Conservation (phyloP, 2,797 vertebrate genomes). For the Amniataba percoides region DNA sequence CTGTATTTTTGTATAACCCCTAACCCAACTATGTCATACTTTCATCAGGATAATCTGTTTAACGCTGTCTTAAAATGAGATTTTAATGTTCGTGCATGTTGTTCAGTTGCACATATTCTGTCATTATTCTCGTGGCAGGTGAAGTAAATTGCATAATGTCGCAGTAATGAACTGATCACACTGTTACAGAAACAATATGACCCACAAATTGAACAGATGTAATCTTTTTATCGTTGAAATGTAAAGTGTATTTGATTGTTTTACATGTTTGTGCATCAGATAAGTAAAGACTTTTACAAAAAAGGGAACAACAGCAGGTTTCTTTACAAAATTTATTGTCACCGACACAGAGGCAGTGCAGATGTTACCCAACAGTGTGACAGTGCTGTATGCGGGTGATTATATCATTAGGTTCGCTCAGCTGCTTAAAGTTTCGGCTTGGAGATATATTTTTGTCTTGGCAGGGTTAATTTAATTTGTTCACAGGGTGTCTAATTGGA, state of each 20-base stretch:
- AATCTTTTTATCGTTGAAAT: no score
- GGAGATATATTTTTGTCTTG: background rate
- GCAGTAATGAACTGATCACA: background rate
- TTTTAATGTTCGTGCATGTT: no score
- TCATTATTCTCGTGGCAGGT: background rate
- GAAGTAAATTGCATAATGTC: background rate
- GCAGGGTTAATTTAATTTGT: background rate
- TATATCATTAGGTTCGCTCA: constrained; percentile 9
- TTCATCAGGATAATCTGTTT: background rate
- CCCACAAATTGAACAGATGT: background rate
- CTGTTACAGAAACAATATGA: background rate
- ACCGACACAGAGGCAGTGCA: constrained; percentile 36
- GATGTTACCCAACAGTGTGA: constrained; percentile 49
- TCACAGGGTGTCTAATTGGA: constrained; percentile 1
- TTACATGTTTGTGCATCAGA: background rate
- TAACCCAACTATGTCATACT: background rate
- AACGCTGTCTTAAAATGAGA: no score
- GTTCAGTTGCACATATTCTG: background rate
- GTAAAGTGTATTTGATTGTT: background rate
- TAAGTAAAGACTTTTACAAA: constrained; percentile 30
- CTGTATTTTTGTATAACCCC: background rate
- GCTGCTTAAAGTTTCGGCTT: background rate
- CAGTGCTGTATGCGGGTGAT: background rate
- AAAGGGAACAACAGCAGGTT: constrained; percentile 38
- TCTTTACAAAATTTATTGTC: constrained; percentile 76